Conservation (phyloP, 2,888 invertebrate genomes). For the Dermolepida albohirtum region DNA sequence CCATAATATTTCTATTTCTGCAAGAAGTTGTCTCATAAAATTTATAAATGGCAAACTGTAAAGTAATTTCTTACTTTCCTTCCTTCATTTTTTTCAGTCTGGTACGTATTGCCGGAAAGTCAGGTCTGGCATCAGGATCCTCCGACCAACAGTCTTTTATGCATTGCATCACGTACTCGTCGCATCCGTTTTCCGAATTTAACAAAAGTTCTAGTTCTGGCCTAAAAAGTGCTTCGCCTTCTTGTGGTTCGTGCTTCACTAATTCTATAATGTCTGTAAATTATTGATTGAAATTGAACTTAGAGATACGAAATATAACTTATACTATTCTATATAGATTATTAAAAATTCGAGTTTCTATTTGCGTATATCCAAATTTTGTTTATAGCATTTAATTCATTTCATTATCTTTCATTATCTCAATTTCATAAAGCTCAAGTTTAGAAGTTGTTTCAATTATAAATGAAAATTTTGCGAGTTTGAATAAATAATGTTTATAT, state of each 20-base stretch:
- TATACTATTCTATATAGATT: no score
- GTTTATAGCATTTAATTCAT: no score
- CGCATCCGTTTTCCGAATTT: conserved; percentile 78
- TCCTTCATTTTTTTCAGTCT: conserved; percentile 90
- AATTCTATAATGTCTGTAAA: conserved; percentile 84
- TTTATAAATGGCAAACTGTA: background rate
- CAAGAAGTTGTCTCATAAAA: conserved; percentile 46
- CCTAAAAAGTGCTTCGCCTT: conserved; percentile 80
- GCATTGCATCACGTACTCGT: conserved; percentile 83
- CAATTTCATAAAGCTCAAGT: no score
- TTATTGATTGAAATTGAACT: background rate
- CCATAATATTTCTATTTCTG: conserved; percentile 91
- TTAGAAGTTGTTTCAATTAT: no score
- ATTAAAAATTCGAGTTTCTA: no score
- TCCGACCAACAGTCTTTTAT: conserved; percentile 94
- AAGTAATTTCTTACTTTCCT: conserved; percentile 74
- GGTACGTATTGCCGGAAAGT: conserved; percentile 82
- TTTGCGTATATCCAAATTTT: no score
- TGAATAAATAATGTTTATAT: no score
- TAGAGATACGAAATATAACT: no score
- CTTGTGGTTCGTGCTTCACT: conserved; percentile 77
- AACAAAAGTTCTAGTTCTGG: conserved; percentile 81
- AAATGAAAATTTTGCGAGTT: no score
- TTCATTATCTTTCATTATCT: no score
- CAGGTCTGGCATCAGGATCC: conserved; percentile 84